phyloP scores from a whole-genome alignment of 1,140 invertebrate genomes.

The Microvelia longipes region DNA sequence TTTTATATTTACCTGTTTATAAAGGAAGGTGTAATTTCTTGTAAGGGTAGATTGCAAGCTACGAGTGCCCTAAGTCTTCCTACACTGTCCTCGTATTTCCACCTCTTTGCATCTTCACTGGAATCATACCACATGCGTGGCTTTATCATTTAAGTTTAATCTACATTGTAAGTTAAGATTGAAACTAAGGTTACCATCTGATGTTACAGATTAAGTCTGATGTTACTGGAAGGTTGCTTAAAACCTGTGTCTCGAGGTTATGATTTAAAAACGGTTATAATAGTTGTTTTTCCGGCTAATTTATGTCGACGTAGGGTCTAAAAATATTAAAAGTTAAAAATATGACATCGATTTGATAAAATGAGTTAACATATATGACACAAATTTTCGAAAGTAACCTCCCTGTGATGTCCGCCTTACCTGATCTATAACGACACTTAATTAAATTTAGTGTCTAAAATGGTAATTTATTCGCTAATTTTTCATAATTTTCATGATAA shows the following conservation, averaged over 20 bases:
- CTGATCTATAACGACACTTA: too few relatives aligned
- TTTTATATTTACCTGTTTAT: not conserved
- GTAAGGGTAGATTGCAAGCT: not conserved
- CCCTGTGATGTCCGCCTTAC: too few relatives aligned
- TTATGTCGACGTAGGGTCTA: too few relatives aligned
- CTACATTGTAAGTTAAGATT: not conserved
- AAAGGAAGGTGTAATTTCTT: not conserved
- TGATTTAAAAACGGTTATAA: not conserved
- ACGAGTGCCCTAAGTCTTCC: not conserved
- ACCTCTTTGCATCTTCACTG: not conserved
- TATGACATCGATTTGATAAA: too few relatives aligned
- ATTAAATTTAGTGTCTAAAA: too few relatives aligned
- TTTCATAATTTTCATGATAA: too few relatives aligned
- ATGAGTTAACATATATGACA: too few relatives aligned
- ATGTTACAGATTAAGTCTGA: too few relatives aligned
- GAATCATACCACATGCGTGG: not conserved
- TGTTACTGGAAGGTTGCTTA: too few relatives aligned
- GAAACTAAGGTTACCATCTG: not conserved
- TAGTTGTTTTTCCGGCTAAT: not conserved
- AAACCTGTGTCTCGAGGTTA: not conserved
- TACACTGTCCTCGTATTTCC: not conserved
- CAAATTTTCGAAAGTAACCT: too few relatives aligned
- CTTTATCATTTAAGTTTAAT: not conserved
- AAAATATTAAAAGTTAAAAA: too few relatives aligned
- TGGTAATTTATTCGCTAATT: too few relatives aligned